Conservation (phyloP, 2,113 vertebrate species). For the Prinia subflava region DNA sequence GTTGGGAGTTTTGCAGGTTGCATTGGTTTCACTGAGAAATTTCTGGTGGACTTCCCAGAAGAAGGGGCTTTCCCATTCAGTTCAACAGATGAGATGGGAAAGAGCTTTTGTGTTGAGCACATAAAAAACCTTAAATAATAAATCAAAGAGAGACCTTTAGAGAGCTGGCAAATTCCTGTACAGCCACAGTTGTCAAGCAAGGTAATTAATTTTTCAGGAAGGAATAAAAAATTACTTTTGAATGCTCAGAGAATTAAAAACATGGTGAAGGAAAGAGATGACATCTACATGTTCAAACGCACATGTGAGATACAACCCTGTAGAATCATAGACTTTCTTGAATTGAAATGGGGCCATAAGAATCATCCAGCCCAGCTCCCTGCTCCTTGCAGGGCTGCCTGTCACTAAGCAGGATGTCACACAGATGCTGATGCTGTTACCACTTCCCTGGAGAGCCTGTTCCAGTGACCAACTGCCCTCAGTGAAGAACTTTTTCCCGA, state of each 20-base stretch:
- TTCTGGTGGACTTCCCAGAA: neutral
- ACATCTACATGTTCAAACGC: neutral
- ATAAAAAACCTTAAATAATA: neutral
- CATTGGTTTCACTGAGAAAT: neutral
- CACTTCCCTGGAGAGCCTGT: neutral
- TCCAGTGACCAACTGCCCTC: neutral
- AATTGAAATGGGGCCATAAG: neutral
- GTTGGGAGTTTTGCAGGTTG: neutral
- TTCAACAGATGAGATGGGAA: neutral
- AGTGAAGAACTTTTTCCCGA: neutral
- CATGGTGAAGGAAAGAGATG: neutral
- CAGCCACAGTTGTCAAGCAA: neutral
- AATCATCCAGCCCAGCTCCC: neutral
- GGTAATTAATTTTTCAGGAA: neutral
- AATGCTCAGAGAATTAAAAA: neutral
- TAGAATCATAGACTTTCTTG: neutral
- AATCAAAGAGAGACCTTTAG: neutral
- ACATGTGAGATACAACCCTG: neutral
- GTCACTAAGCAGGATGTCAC: accelerated
- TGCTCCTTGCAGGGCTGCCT: neutral
- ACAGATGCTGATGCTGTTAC: neutral
- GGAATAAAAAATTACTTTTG: neutral
- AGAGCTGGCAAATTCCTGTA: neutral
- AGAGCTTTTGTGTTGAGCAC: neutral
- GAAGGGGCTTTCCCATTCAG: neutral